Conservation (phyloP, 2,888 invertebrate species). For the Scaptomyza reducta region DNA sequence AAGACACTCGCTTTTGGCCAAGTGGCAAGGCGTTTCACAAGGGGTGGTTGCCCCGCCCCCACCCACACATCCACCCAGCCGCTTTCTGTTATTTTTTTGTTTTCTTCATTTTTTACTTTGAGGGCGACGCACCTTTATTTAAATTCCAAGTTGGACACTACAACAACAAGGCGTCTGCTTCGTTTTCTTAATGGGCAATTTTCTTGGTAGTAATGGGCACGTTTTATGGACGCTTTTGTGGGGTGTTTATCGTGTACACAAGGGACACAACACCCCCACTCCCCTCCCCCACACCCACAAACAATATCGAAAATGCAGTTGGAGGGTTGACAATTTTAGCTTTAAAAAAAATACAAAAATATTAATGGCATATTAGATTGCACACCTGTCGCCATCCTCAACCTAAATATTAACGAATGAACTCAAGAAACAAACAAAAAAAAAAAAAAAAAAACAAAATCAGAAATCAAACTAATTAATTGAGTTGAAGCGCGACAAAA, state of each 20-base stretch:
- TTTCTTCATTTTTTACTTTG: slow-evolving; percentile 30
- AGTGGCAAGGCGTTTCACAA: slow-evolving; percentile 51
- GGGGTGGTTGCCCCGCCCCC: slow-evolving; percentile 13
- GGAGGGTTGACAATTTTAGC: slow-evolving; percentile 46
- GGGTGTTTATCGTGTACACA: slow-evolving; percentile 80
- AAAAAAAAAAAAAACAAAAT: slow-evolving; percentile 16
- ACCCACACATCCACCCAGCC: not conserved
- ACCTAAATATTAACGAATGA: slow-evolving; percentile 10
- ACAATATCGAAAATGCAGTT: slow-evolving; percentile 31
- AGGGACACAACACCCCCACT: slow-evolving; percentile 12
- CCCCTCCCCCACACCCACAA: too few species aligned
- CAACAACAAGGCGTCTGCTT: slow-evolving; percentile 60
- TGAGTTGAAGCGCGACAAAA: slow-evolving; percentile 37
- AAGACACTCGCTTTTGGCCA: slow-evolving; percentile 69
- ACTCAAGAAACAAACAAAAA: not conserved
- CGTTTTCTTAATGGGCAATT: slow-evolving; percentile 82
- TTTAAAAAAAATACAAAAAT: slow-evolving; percentile 35
- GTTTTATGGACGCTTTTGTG: slow-evolving; percentile 82
- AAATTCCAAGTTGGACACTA: slow-evolving; percentile 68
- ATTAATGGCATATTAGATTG: slow-evolving; percentile 71
- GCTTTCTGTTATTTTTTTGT: slow-evolving; percentile 46
- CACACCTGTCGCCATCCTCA: slow-evolving; percentile 55
- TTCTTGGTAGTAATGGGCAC: slow-evolving; percentile 81
- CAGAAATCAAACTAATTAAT: slow-evolving; percentile 50
- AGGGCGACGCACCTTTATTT: slow-evolving; percentile 81